Base-by-base conservation (phyloP, 2,113 vertebrate species). In the Phalacrocorax aristotelis region DNA sequence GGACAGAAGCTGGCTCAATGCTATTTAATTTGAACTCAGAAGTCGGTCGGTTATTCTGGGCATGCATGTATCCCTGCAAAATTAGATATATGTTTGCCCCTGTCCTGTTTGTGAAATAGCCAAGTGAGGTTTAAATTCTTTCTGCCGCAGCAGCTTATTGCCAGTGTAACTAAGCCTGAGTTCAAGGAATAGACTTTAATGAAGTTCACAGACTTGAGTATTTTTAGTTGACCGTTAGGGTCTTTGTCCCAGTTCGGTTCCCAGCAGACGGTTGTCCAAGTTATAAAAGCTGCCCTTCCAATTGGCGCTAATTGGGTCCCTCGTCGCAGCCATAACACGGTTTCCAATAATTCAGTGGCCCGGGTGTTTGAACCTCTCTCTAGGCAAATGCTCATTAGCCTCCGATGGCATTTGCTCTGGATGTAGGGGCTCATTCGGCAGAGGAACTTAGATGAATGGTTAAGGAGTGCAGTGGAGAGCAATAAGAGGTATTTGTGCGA, bases 121-220 rank as follows among this genome's bases (percentile, higher is more conserved):
- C 93, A 55, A 80, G 62, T 7, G 87, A 87, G 88, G 83, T 49
- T 88, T 74, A n/a, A 84, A 87, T 96, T 79, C 74, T 44, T 40
- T 79, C 93, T 75, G 68, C 62, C 69, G 29, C 93, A n/a, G 64
- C 77, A 71, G 70, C 40, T 86, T 77, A 29, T 55, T 94, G 90
- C 97, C 87, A n/a, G 16, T 36, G 68, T 77, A 91, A 83, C 93
- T 64, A 52, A 94, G 64, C 71, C 80, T 77, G 86, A 94, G 87
- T 54, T 89, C 74, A 89, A 94, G 87, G 85, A 78, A 42, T 4
- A 42, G 55, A 40, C 94, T 93, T 83, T 64, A 84, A 87, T 91
- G 80, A 87, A 87, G 78, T 97, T 76, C 83, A 58, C 1, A 34
- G 87, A 40, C 64, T 68, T 83, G 93, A 91, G 82, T 91, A 81